A percentile compares a stretch with the other conserved stretches of the same genome.
These are phyloP conservation scores for Cryptotermes secundus DNA, from an alignment of 1,140 invertebrate genomes.

Conservation along the genomic window DNA sequence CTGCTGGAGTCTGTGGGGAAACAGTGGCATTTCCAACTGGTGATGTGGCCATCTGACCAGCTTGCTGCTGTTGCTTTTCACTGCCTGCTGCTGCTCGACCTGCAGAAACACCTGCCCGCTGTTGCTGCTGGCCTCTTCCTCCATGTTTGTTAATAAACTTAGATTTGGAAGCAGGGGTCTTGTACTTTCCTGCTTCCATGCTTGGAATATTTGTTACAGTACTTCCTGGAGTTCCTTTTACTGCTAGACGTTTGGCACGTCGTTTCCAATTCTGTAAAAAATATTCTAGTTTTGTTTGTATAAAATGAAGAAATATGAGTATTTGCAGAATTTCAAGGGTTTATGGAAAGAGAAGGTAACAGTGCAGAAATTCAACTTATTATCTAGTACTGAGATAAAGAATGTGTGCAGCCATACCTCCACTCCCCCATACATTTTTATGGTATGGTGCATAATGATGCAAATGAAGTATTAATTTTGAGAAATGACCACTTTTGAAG, in stretches of 20 bases:
- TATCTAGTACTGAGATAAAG: too few species aligned
- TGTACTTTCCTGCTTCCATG: slow-evolving; percentile 35
- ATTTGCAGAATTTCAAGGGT: too few species aligned
- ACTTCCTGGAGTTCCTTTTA: slow-evolving; percentile 51
- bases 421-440: too few species aligned
- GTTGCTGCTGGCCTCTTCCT: not conserved
- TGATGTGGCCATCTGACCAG: not conserved
- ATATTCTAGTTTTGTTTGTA: not conserved
- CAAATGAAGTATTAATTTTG: too few species aligned
- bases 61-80: not conserved
- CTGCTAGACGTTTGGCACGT: slow-evolving; percentile 68
- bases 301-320: not conserved
- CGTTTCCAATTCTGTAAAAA: slow-evolving; percentile 68
- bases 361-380: too few species aligned
- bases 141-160: slow-evolving; percentile 32
- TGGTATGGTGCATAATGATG: too few species aligned
- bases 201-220: slow-evolving; percentile 29
- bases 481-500: too few species aligned
- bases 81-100: not conserved
- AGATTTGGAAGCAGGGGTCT: slow-evolving; percentile 32
- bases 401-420: too few species aligned
- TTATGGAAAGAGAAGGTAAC: too few species aligned
- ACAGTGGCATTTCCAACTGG: slow-evolving; percentile 10
- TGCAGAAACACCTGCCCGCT: not conserved
- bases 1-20: slow-evolving; percentile 5